Evolutionary conservation across 2,888 invertebrate genomes (phyloP).

Genomic region (Stenchaetothrips biformis): DNA sequence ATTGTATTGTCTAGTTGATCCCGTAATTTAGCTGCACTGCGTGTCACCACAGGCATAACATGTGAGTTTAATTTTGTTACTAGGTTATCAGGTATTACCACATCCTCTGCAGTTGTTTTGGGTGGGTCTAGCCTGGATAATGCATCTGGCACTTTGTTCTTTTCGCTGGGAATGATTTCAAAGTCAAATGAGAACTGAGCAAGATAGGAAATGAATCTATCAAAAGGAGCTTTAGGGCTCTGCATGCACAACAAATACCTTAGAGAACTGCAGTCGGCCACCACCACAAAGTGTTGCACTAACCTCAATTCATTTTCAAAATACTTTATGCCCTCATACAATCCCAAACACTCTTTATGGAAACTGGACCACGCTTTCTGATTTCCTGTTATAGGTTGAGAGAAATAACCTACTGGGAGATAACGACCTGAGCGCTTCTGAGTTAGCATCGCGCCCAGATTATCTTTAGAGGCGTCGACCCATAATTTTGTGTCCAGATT

Average conservation of each 20-base stretch:
- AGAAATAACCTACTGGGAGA: background rate
- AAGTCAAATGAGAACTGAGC: background rate
- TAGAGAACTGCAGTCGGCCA: background rate
- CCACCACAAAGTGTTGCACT: background rate
- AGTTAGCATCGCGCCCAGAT: background rate
- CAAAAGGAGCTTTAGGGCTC: background rate
- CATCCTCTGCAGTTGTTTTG: background rate
- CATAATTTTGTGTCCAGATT: background rate
- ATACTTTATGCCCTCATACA: background rate
- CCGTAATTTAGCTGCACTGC: background rate
- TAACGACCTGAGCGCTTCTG: background rate
- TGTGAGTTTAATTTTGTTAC: background rate
- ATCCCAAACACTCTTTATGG: background rate
- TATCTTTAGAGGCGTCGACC: background rate
- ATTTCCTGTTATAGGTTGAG: background rate
- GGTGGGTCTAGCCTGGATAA: background rate
- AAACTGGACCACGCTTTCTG: background rate
- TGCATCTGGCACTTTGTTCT: background rate
- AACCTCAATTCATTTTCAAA: background rate
- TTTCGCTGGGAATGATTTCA: background rate
- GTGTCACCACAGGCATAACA: background rate
- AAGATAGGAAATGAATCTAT: background rate
- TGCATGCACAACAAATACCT: background rate
- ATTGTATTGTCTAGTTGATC: too few relatives aligned
- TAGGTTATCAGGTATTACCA: background rate